Evolutionary conservation across 1,140 invertebrate species (phyloP).

Genomic region (Gryon sp.): DNA sequence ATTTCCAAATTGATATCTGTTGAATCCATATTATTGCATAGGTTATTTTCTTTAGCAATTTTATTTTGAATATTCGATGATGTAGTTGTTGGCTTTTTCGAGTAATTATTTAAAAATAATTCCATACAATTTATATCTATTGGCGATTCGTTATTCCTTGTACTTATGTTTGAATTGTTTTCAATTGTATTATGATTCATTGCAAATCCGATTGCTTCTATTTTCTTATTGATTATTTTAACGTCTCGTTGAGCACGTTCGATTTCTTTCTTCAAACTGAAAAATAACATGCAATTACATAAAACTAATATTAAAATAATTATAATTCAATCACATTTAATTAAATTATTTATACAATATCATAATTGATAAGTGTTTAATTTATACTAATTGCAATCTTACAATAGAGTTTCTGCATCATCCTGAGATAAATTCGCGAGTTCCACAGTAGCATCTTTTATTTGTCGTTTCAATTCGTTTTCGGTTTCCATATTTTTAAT

Average conservation of each 20-base stretch:
- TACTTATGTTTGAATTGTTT: background rate
- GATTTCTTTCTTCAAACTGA: conserved; percentile 39
- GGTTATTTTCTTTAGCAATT: background rate
- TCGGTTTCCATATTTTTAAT: conserved; percentile 44
- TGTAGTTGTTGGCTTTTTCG: background rate
- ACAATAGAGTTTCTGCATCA: conserved; percentile 36
- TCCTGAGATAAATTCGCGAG: conserved; percentile 6
- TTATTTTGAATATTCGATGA: background rate
- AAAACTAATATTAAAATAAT: no score
- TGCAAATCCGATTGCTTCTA: conserved; percentile 13
- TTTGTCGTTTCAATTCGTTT: conserved; percentile 32
- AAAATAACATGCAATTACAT: no score
- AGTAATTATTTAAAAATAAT: conserved; percentile 13
- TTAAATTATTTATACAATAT: background rate
- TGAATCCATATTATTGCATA: background rate
- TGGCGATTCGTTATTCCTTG: no score
- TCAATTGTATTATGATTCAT: background rate
- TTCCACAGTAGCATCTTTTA: conserved; percentile 17
- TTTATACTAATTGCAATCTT: background rate
- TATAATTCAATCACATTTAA: no score
- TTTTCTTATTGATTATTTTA: conserved; percentile 22
- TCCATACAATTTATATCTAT: no score
- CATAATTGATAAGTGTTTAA: background rate
- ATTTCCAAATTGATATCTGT: no score
- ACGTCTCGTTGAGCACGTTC: conserved; percentile 15